Percentiles rank a stretch among this genome's conserved stretches.
These are phyloP conservation scores for Eulemur macaco DNA, from an alignment of 2,113 vertebrate genomes.

Conservation along the genomic window DNA sequence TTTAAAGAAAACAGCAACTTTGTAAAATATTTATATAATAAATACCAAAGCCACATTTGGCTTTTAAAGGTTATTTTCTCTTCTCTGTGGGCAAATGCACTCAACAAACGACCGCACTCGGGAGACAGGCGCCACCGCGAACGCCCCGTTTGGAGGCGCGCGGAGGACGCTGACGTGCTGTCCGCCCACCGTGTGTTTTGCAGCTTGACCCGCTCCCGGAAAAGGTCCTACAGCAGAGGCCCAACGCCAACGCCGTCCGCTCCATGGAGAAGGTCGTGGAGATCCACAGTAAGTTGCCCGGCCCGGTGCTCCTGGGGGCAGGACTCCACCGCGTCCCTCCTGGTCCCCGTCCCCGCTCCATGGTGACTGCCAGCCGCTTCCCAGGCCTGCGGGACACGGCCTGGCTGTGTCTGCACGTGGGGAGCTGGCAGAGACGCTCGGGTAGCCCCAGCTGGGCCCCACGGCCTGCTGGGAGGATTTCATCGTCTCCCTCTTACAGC, in stretches of 20 bases:
- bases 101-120: rapidly evolving
- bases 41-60: not conserved
- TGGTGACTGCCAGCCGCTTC: not conserved
- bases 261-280: slow-evolving; percentile 97
- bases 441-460: rapidly evolving
- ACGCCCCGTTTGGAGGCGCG: rapidly evolving
- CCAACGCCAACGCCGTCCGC: slow-evolving; percentile 92
- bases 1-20: not conserved
- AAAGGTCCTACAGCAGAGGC: slow-evolving; percentile 92
- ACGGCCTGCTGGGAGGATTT: rapidly evolving
- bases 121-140: rapidly evolving
- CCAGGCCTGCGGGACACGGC: not conserved
- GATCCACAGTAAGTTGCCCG: slow-evolving; percentile 90
- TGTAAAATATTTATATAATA: rapidly evolving
- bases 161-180: rapidly evolving
- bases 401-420: rapidly evolving
- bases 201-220: slow-evolving; percentile 92
- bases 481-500: rapidly evolving
- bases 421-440: not conserved
- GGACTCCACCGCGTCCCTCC: not conserved
- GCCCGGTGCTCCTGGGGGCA: rapidly evolving
- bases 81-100: too few relatives aligned
- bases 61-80: too few relatives aligned
- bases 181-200: not conserved
- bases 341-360: not conserved